Conservation (phyloP, 2,888 invertebrate species). For the Diploptera punctata region DNA sequence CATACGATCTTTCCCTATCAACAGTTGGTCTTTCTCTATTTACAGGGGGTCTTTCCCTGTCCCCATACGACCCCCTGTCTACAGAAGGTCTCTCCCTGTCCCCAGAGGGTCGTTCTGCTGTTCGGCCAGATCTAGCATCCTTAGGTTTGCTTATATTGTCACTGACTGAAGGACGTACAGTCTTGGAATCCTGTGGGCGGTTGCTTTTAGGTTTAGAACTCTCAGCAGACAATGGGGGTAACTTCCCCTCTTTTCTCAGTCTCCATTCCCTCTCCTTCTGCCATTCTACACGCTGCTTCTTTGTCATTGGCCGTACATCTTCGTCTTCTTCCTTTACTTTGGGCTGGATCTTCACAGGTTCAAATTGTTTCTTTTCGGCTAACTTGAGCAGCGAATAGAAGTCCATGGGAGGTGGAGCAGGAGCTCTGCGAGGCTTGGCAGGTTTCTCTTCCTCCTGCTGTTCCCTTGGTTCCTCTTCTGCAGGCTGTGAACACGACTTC, state of each 20-base stretch:
- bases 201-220: background rate
- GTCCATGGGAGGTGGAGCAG: constrained; percentile 75
- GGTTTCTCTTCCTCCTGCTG: constrained; percentile 51
- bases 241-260: constrained; percentile 44
- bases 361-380: constrained; percentile 83
- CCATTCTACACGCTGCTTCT: constrained; percentile 77
- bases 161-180: background rate
- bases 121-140: too few relatives aligned
- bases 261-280: constrained; percentile 73
- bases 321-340: constrained; percentile 63
- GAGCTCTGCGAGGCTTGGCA: constrained; percentile 59
- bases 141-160: background rate
- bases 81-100: background rate
- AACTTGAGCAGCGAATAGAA: constrained; percentile 80
- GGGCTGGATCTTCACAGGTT: constrained; percentile 70
- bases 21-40: too few relatives aligned
- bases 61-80: background rate
- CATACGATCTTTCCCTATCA: too few relatives aligned
- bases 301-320: constrained; percentile 77
- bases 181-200: background rate
- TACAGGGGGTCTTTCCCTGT: background rate
- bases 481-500: constrained; percentile 50
- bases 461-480: constrained; percentile 53
- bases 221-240: constrained; percentile 4
- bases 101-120: too few relatives aligned